Evolutionary conservation across 2,113 vertebrate genomes (phyloP), one percentile per base, ranked within the genome.

Genomic region (Limanda limanda): DNA sequence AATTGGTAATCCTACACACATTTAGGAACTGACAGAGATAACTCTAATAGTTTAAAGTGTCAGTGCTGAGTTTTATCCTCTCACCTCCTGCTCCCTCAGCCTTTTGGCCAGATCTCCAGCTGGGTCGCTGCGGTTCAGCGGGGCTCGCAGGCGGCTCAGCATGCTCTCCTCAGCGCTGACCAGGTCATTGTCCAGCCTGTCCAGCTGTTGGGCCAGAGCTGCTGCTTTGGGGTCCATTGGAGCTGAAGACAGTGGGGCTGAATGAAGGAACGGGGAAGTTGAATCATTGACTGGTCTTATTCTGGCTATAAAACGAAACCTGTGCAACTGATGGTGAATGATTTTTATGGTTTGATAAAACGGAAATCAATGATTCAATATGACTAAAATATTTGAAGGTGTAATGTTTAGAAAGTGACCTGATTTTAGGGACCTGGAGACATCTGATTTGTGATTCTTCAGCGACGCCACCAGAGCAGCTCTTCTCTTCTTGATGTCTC

Each of bases 61-160:
- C 47, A 20, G 51, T 45, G 14, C 14, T 54, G 15, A 31, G 3
- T 56, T 64, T n/a, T 27, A 35, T 65, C 9, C 11, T 37, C 92
- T 88, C 82, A 97, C 97, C 94, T 97, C 93, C 82, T 97, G 96
- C 5, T 96, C 93, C 67, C 83, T 93, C 83, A 97, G 91, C 81
- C 96, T 94, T 15, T 86, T 92, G 78, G 89, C 72, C 45, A 97
- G 90, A 89, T 98, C 97, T 21, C 91, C 93, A 2, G 86, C 62
- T 0, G 96, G 95, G 68, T 96, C 92, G 0, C 3, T 91, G 78
- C 86, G 93, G 87, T 86, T 94, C 79, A 97, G 88, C 3, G 97
- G 96, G 8, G 93, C 79, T 55, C 96, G 94, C 78, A 97, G 81
- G 40, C 93, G 83, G 79, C 71, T 91, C 89, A 95, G 71, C 62